Evolutionary conservation across 2,113 vertebrate genomes (phyloP).

Genomic region (Phoenicopterus ruber): DNA sequence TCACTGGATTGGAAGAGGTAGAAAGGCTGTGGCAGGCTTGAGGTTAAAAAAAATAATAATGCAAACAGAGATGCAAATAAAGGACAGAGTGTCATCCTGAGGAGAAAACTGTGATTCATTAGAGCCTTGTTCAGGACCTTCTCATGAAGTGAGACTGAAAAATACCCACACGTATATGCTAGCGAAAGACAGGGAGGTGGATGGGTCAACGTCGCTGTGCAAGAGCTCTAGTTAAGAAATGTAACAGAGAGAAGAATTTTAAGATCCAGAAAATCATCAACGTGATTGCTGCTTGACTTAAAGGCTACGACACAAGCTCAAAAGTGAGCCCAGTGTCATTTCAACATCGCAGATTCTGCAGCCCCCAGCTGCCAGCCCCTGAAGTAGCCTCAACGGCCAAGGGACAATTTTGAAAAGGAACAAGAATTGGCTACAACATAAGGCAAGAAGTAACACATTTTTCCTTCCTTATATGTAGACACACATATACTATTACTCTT

Average conservation of each 20-base stretch:
- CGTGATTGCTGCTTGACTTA: neutral
- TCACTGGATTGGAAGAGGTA: neutral
- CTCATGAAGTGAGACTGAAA: neutral
- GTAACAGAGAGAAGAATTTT: neutral
- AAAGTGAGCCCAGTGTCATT: neutral
- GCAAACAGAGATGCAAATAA: slow-evolving; percentile 29
- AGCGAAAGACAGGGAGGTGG: neutral
- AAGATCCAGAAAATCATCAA: neutral
- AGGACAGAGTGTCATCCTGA: slow-evolving; percentile 2
- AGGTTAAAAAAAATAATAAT: neutral
- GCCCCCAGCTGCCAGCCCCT: neutral
- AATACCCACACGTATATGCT: neutral
- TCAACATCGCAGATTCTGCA: rapidly evolving
- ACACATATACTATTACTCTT: neutral
- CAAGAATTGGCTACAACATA: neutral
- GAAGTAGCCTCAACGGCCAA: neutral
- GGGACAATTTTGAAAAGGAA: neutral
- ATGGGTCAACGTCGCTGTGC: neutral
- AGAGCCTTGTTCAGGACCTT: slow-evolving; percentile 6
- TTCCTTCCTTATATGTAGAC: neutral
- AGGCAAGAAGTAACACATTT: rapidly evolving
- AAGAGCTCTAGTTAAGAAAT: neutral
- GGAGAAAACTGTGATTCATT: slow-evolving; percentile 57
- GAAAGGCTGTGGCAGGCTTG: neutral
- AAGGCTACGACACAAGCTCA: neutral